Conservation (phyloP, 2,888 invertebrate genomes). For the Diachrysia chrysitis region DNA sequence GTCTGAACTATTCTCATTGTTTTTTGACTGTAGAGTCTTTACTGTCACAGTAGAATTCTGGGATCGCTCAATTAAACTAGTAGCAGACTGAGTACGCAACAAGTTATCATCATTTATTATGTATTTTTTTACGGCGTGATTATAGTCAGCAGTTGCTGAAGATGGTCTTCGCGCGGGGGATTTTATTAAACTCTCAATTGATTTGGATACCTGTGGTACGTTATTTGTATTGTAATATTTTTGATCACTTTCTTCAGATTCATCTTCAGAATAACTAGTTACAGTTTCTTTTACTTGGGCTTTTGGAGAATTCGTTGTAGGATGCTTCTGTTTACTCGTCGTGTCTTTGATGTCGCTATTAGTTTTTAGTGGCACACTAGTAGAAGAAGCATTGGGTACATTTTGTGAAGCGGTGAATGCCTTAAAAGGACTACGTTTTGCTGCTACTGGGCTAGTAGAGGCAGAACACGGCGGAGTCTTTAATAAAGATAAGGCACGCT, state of each 20-base stretch:
- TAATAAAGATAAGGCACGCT: conserved; percentile 72
- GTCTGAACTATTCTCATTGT: conserved; percentile 68
- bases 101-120: conserved; percentile 60
- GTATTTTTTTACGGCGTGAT: conserved; percentile 63
- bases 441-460: conserved; percentile 66
- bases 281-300: conserved; percentile 31
- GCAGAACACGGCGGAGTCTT: conserved; percentile 78
- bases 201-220: conserved; percentile 68
- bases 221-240: conserved; percentile 62
- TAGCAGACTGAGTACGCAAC: conserved; percentile 71
- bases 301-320: conserved; percentile 31
- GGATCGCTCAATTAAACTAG: conserved; percentile 61
- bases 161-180: conserved; percentile 79
- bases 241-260: conserved; percentile 67
- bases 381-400: conserved; percentile 8
- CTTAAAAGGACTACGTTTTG: conserved; percentile 52
- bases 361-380: conserved; percentile 17
- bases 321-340: conserved; percentile 23
- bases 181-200: conserved; percentile 76
- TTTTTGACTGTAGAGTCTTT: conserved; percentile 38
- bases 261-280: conserved; percentile 58
- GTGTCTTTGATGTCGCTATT: conserved; percentile 16
- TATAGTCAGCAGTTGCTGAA: conserved; percentile 69
- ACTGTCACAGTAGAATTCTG: conserved; percentile 37
- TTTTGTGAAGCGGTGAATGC: conserved; percentile 31